Percentiles rank a stretch among this genome's conserved stretches.
These are phyloP conservation scores for Geodia barretti DNA, from an alignment of 37 sponge, comb jelly and placozoan genomes.

Conservation along the genomic window DNA sequence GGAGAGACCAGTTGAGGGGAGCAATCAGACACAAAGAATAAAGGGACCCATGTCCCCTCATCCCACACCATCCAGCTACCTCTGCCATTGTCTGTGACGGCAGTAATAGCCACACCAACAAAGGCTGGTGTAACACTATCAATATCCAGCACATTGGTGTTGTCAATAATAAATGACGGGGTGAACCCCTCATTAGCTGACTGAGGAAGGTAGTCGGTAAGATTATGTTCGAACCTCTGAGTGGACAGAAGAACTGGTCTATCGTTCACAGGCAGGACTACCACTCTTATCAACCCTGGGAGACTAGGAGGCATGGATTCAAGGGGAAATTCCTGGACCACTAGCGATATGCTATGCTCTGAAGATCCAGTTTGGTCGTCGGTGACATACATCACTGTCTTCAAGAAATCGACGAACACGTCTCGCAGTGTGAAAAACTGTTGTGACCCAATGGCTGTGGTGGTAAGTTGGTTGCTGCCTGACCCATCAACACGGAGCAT, in stretches of 20 bases:
- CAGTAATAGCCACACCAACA: conserved; percentile 54
- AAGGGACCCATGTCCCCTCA: conserved; percentile 18
- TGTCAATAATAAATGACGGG: conserved; percentile 32
- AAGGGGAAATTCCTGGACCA: conserved; percentile 32
- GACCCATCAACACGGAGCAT: conserved; percentile 25
- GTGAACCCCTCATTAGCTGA: conserved; percentile 45
- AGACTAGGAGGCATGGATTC: conserved; percentile 18
- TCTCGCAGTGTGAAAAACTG: background rate
- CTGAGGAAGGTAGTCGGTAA: conserved; percentile 50
- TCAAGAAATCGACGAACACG: conserved; percentile 31
- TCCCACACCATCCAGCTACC: conserved; percentile 65
- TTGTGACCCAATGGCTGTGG: conserved; percentile 15
- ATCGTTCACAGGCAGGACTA: conserved; percentile 35
- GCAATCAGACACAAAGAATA: conserved; percentile 19
- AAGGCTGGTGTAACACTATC: conserved; percentile 61
- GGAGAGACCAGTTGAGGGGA: conserved; percentile 33
- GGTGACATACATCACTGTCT: conserved; percentile 12
- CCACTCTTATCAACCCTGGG: conserved; percentile 23
- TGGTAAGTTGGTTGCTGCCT: conserved; percentile 22
- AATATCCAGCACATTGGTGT: conserved; percentile 41
- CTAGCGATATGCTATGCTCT: conserved; percentile 19
- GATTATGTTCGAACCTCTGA: background rate
- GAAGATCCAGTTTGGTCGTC: conserved; percentile 38
- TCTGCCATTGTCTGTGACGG: background rate
- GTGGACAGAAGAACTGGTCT: conserved; percentile 22